Evolutionary conservation across 2,113 vertebrate genomes (phyloP), one percentile per base, ranked within the genome.

Genomic region (Neoarius graeffei): DNA sequence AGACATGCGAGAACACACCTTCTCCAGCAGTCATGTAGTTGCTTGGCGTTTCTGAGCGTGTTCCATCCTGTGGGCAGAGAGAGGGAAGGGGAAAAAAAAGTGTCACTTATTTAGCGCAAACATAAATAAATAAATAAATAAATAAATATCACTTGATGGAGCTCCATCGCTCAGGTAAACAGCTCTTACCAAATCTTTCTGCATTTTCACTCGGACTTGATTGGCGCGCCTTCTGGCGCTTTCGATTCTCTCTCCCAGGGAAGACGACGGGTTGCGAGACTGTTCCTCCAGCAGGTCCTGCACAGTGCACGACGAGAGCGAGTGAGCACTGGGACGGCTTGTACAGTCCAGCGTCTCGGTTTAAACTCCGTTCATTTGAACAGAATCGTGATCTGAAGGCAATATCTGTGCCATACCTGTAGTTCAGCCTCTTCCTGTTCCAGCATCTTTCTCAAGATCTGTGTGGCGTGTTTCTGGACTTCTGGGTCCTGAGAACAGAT

Each of bases 361-460:
- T 42, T 9, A 57, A 27, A 81, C 35, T 19, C 2, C 30, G 27
- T 15, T n/a, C 11, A 10, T 35, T 80, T 81, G 8, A 42, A 42
- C 1, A 73, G 23, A 73, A 42, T 19, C 69, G 4, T 3, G 7
- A 79, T 19, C 1, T 60, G 25, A 57, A 27, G 50, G 7, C 14
- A 7, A 0, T 59, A 13, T 9, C 27, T 3, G 50, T 42, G 9
- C 19, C 50, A 6, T 91, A 98, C 97, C 97, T 98, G 97, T 15
- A 98, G 91, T n/a, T 98, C 97, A 0, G 96, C 95, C 91, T 98
- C 97, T 89, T 97, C 98, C 91, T 99, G 97, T 81, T 96, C 93
- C 94, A 99, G 94, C 98, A 98, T 99, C 89, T 97, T 98, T 67
- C 94, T 94, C 85, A 99, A 97, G 89, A 99, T 98, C 94, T 98